Conservation (phyloP, 2,888 invertebrate species). For the Isoperla grammatica region DNA sequence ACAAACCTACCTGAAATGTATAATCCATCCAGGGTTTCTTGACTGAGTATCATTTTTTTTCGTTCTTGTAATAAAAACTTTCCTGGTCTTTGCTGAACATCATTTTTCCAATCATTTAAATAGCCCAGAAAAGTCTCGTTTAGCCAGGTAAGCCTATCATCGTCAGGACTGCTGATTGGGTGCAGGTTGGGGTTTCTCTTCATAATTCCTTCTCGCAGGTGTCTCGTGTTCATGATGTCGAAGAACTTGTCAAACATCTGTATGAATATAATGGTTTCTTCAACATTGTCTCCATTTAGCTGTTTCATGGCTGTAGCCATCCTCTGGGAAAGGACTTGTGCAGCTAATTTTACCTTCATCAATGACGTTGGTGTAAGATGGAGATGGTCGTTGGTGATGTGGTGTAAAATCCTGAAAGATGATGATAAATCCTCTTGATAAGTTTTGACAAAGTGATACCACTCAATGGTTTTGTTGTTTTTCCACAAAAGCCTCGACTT, state of each 20-base stretch:
- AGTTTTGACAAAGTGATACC: not conserved
- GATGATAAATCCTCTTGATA: not conserved
- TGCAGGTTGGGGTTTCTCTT: not conserved
- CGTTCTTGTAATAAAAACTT: not conserved
- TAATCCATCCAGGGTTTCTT: not conserved
- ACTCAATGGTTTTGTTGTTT: not conserved
- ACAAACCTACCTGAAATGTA: not conserved
- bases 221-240: not conserved
- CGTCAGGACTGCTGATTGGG: not conserved
- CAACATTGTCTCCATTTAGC: not conserved
- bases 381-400: not conserved
- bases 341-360: constrained; percentile 1
- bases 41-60: not conserved
- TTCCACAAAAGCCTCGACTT: not conserved
- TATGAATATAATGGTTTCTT: not conserved
- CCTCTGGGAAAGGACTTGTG: not conserved
- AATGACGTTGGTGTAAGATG: not conserved
- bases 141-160: not conserved
- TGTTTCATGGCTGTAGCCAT: not conserved
- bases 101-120: not conserved
- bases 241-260: not conserved
- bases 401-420: not conserved
- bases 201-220: not conserved
- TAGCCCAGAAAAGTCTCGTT: not conserved
- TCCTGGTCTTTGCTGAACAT: not conserved